Base-by-base conservation (phyloP, 2,888 invertebrate genomes). In the Clanis bilineata region DNA sequence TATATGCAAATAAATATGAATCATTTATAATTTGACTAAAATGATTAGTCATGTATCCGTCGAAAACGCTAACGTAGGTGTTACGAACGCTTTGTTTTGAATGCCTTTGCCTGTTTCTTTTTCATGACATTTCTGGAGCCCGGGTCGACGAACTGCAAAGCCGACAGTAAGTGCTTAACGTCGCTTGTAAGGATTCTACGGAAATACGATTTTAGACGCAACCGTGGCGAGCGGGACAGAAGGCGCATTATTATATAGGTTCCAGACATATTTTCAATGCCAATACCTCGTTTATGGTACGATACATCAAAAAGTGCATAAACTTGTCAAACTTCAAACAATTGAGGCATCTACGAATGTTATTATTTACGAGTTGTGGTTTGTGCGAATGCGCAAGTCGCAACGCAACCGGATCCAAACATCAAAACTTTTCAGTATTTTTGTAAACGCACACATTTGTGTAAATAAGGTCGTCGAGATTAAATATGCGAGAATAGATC, bases 181-280 rank as follows among this genome's bases (percentile, higher is more conserved):
- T 83, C 86, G 90, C 88, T 90, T 90, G 89, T 90, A 89, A 88
- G 92, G 91, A 90, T 92, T 92, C 92, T 85, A 88, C 90, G 90
- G 90, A 91, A 91, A 91, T 90, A 90, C 90, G 86, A 85, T 90
- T 92, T 90, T 91, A 91, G 88, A 88, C 85, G 82, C 85, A 73
- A 76, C 77, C 76, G 71, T 72, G 63, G 71, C 68, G 83, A 80
- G 79, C 79, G 77, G 76, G 80, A 79, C 76, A 73, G 80, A 73
- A 69, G 70, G 72, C 68, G 65, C 72, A 70, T 72, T 75, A 75
- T 71, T 73, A 71, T 76, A 71, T 71, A 70, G 68, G 59, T 62
- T 54, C 58, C 63, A 61, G 59, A 66, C 63, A 64, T 69, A 71
- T 68, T 76, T 77, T 71, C 77, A 81, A 75, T 80, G 75, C 74